Conservation (phyloP, 2,797 vertebrate species). For the Cyprinella venusta region DNA sequence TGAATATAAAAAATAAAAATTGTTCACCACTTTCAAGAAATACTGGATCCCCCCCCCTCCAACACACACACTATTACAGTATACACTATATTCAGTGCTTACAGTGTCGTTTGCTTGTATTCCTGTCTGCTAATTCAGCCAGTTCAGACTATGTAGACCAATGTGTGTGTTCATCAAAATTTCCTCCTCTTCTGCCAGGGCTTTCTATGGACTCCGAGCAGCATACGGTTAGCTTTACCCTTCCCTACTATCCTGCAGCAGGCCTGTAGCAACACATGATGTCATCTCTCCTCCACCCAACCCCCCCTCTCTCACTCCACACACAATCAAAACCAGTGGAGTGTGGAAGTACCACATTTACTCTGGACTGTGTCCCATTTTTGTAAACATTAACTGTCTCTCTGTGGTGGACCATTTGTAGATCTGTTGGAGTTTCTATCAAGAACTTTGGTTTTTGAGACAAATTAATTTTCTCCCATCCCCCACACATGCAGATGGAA, state of each 20-base stretch:
- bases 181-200: constrained; percentile 43
- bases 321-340: constrained; percentile 44
- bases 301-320: constrained; percentile 30
- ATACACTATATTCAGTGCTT: not conserved
- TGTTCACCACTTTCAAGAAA: not conserved
- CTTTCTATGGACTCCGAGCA: constrained; percentile 50
- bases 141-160: not conserved
- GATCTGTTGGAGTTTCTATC: constrained; percentile 23
- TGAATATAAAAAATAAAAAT: not conserved
- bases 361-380: constrained; percentile 32
- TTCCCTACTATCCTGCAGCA: constrained; percentile 55
- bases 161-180: constrained; percentile 22
- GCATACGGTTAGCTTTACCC: constrained; percentile 51
- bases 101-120: not conserved
- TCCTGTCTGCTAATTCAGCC: not conserved
- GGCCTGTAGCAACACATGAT: constrained; percentile 69
- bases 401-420: constrained; percentile 11
- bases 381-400: constrained; percentile 37
- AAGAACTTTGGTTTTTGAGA: constrained; percentile 42
- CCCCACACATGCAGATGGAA: constrained; percentile 64
- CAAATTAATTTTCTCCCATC: constrained; percentile 45
- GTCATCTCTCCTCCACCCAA: constrained; percentile 60
- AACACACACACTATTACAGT: not conserved
- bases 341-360: constrained; percentile 37
- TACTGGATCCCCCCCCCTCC: not conserved